Evolutionary conservation across 2,888 invertebrate genomes (phyloP).

Genomic region (Cephalotes varians): DNA sequence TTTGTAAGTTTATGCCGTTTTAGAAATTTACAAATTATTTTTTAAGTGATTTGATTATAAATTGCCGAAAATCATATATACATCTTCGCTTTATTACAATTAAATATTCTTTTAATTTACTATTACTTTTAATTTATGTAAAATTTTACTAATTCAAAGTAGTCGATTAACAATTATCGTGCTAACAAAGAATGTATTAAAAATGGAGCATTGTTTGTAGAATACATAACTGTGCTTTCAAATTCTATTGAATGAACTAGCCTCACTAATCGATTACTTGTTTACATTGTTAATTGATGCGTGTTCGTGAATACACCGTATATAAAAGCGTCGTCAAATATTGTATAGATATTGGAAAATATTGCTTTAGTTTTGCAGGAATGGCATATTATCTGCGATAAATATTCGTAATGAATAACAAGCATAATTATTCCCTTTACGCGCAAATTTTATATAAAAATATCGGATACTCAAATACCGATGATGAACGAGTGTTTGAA

Average conservation of each 20-base stretch:
- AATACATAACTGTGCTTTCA: background rate
- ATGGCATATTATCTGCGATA: background rate
- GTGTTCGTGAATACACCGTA: background rate
- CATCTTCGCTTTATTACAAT: background rate
- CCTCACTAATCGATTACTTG: background rate
- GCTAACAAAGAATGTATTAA: background rate
- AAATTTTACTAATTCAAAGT: background rate
- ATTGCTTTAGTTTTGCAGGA: background rate
- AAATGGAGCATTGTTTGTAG: background rate
- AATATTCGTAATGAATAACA: background rate
- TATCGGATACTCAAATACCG: background rate
- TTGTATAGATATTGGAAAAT: background rate
- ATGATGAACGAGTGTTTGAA: conserved; percentile 54
- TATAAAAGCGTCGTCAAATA: conserved; percentile 7
- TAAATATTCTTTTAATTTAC: too few species aligned
- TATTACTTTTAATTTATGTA: background rate
- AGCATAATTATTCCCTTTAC: background rate
- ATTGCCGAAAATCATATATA: background rate
- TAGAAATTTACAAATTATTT: background rate
- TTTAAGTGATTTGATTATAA: background rate
- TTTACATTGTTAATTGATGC: conserved; percentile 16
- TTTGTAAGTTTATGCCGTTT: background rate
- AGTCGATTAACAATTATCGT: background rate
- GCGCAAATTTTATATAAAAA: background rate
- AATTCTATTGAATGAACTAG: too few species aligned